Evolutionary conservation across 2,113 vertebrate species (phyloP), one percentile per base, ranked within the genome.

Genomic region (Toxotes jaculatrix): DNA sequence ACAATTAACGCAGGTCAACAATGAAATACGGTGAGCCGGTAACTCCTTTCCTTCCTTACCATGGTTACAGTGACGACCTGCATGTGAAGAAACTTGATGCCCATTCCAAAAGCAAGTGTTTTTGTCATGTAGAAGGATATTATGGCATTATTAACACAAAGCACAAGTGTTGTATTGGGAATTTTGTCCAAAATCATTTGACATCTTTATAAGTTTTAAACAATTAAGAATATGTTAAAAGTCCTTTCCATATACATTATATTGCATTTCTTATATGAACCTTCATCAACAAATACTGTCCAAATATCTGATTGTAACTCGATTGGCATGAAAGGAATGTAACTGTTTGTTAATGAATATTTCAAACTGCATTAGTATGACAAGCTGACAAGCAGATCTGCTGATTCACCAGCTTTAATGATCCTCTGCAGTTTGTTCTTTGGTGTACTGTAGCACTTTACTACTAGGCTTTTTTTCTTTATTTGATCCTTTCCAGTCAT

Each of bases 1-100:
- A 89, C 89, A 92, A 94, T 94, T 92, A 94, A 91, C 40, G 56
- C 85, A 83, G 82, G 93, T 94, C 92, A 94, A 93, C 93, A 93
- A 14, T 62, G 70, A 86, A 77, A 79, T 69, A 74, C n/a, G 47
- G 56, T 14, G 49, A 87, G 80, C 70, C 80, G n/a, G 80, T 49
- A 74, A 51, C 69, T 85, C 67, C 84, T 91, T 64, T 92, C 80
- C 76, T 81, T 63, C 63, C 42, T 55, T 70, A 73, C 92, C 90
- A 91, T 94, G 87, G 91, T 87, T 74, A 93, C 93, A 61, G 51
- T 5, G 61, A 57, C 62, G 19, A 56, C 68, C 47, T 49, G 19
- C 32, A 75, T 80, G 84, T 74, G 42, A 67, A 79, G 76, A 86
- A 71, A 79, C 47, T 3, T 36, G 11, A 13, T 38, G 32, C 49